Percentiles rank a stretch among this genome's conserved stretches.
Evolutionary conservation across 2,797 vertebrate genomes (phyloP).

Genomic region (Brachyalestes nurse): DNA sequence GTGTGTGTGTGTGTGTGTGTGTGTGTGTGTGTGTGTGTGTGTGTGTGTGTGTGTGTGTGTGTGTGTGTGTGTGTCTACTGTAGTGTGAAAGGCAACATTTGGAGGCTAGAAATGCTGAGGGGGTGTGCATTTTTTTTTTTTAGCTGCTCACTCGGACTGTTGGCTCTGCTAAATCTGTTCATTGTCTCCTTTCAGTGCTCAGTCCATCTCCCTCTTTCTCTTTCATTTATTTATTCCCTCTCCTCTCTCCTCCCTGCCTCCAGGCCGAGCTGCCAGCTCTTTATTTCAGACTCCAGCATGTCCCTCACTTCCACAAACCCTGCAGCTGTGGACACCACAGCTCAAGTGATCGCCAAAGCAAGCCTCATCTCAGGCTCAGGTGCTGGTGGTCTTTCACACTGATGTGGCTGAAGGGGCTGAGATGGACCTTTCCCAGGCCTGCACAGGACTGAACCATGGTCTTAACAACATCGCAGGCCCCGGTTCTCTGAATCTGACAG

Average conservation of each 20-base stretch:
- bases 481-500: too few species aligned
- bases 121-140: neutral
- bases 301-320: neutral
- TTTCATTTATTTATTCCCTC: constrained; percentile 10
- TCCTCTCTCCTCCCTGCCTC: neutral
- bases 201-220: neutral
- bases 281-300: constrained; percentile 39
- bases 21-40: too few species aligned
- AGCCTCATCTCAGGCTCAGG: neutral
- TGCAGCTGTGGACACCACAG: neutral
- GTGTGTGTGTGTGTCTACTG: neutral
- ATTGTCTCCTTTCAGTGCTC: constrained; percentile 7
- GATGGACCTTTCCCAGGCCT: neutral
- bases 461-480: too few species aligned
- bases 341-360: neutral
- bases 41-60: constrained; percentile 14
- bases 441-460: too few species aligned
- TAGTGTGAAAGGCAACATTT: constrained; percentile 5
- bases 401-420: neutral
- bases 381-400: neutral
- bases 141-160: constrained; percentile 26
- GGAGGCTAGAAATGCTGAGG: neutral
- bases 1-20: too few species aligned
- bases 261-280: constrained; percentile 27
- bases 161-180: constrained; percentile 41